phyloP scores from a whole-genome alignment of 2,113 vertebrate genomes.

The Arvicanthis niloticus region DNA sequence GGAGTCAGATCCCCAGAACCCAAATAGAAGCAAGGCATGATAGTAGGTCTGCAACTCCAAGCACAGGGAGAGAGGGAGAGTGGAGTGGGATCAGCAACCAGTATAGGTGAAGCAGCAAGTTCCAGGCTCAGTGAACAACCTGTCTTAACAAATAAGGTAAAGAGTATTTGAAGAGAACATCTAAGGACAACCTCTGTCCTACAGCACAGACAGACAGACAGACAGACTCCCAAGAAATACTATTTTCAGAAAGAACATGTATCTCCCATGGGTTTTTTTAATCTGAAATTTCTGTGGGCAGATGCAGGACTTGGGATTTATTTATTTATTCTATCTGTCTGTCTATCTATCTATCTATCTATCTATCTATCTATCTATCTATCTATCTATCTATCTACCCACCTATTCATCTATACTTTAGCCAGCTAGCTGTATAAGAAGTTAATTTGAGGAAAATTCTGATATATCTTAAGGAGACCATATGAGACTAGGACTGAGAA shows the following conservation, averaged over 20 bases:
- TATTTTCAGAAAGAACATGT: background rate
- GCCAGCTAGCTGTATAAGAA: background rate
- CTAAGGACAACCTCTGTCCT: background rate
- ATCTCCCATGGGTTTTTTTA: background rate
- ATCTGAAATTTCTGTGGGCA: background rate
- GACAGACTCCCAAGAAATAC: background rate
- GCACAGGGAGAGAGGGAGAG: too few relatives aligned
- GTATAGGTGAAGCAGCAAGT: background rate
- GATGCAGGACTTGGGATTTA: background rate
- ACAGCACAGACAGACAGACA: background rate
- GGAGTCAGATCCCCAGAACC: background rate
- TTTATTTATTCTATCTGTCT: background rate
- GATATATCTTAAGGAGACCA: background rate
- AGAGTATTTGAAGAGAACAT: background rate
- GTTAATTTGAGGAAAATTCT: background rate
- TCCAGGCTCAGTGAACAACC: background rate
- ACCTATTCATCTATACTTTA: background rate
- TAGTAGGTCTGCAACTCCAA: background rate
- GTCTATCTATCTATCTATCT: too few relatives aligned
- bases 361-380: too few relatives aligned
- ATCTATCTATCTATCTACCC: too few relatives aligned
- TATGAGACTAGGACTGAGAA: background rate
- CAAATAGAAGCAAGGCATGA: background rate
- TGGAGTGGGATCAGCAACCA: too few relatives aligned
- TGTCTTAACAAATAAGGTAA: background rate